Conservation (phyloP, 2,888 invertebrate species). For the Apodemia hepburni region DNA sequence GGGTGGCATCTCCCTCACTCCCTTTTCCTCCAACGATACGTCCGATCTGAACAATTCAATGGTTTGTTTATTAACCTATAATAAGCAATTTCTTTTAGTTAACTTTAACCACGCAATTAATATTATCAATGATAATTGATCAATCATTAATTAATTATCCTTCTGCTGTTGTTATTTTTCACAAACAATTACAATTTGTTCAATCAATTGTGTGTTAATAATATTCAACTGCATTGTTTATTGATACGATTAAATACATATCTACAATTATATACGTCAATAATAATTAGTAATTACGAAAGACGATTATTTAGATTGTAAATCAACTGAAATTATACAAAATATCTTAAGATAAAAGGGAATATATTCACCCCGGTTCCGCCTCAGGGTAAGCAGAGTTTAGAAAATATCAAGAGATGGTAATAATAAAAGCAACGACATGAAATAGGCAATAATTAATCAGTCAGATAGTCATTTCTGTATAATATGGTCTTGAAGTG, state of each 20-base stretch:
- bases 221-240: not conserved
- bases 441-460: too few relatives aligned
- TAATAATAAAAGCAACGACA: too few relatives aligned
- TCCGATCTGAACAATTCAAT: constrained; percentile 71
- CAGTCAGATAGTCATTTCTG: too few relatives aligned
- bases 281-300: not conserved
- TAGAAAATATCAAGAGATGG: too few relatives aligned
- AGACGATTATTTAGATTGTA: too few relatives aligned
- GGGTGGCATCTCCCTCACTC: constrained; percentile 58
- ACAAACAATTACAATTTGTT: not conserved
- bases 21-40: constrained; percentile 53
- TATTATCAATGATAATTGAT: not conserved
- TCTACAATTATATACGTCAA: not conserved
- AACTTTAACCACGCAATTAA: not conserved
- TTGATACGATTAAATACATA: not conserved
- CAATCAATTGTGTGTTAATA: not conserved
- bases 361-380: too few relatives aligned
- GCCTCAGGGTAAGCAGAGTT: too few relatives aligned
- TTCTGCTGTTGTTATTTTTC: not conserved
- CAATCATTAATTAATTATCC: not conserved
- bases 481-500: too few relatives aligned
- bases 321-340: too few relatives aligned
- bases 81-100: constrained; percentile 38
- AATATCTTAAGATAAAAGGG: too few relatives aligned
- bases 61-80: constrained; percentile 74